Evolutionary conservation across 2,113 vertebrate genomes (phyloP), one percentile per base, ranked within the genome.

Genomic region (Triplophysa siluroides): DNA sequence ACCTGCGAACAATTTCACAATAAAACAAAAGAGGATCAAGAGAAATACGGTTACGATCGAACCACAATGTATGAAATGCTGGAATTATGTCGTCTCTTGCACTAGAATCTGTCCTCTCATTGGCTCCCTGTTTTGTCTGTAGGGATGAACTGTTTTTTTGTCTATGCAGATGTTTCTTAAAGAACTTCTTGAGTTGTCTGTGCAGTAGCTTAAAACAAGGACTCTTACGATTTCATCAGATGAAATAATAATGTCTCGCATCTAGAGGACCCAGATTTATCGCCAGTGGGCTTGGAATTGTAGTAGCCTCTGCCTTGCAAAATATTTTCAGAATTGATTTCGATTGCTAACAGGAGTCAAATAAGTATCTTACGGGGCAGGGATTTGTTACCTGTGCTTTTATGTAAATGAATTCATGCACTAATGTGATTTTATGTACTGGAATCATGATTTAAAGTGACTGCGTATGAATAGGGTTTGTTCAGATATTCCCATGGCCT

Each of bases 101-200:
- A 88, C 89, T 76, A 66, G 70, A 76, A 66, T 62, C 74, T 81
- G 65, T 69, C 83, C 65, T 50, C 80, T 85, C 76, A 87, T 85
- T 84, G 91, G 87, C 92, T 92, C 89, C 90, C 88, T 87, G 85
- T 86, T 87, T 87, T 78, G 65, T 81, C 86, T 80, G 83, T 87
- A 87, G 86, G 92, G 88, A 84, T 86, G 13, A 83, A 72, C 78
- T 61, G 68, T 78, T 80, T 61, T 26, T 75, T 83, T 80, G 91
- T 89, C 92, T 92, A 92, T 92, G 92, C 91, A 93, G 91, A 54
- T 6, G 86, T 90, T 90, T 91, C 90, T 82, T 86, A 81, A 60
- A 43, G n/a, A n/a, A 26, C 67, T 66, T 43, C 16, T 52, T 52
- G 41, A 23, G 29, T 10, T 21, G 52, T 61, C 47, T 54, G 50